Percentiles rank a stretch among this genome's conserved stretches.
Evolutionary conservation across 1,140 invertebrate genomes (phyloP).

Genomic region (Doryteuthis pealeii): DNA sequence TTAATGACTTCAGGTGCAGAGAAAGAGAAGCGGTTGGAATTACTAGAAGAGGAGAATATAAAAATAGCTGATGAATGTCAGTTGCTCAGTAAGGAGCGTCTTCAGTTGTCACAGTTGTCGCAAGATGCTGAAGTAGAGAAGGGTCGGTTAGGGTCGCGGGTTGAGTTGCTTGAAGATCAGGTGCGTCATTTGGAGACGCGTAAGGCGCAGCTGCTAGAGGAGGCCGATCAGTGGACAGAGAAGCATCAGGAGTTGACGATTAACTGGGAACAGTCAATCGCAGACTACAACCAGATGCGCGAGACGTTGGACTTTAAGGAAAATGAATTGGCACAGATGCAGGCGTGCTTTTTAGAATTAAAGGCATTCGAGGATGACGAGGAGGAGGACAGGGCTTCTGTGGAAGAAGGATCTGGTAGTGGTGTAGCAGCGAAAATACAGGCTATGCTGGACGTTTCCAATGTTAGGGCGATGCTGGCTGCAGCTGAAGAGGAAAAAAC

Average conservation of each 20-base stretch:
- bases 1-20: not conserved
- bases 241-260: slow-evolving; percentile 49
- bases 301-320: slow-evolving; percentile 52
- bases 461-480: slow-evolving; percentile 42
- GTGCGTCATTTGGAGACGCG: slow-evolving; percentile 45
- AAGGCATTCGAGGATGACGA: slow-evolving; percentile 47
- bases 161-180: slow-evolving; percentile 38
- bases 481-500: slow-evolving; percentile 56
- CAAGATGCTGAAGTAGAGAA: slow-evolving; percentile 29
- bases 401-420: slow-evolving; percentile 7
- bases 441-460: slow-evolving; percentile 54
- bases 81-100: not conserved
- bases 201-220: slow-evolving; percentile 48
- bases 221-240: slow-evolving; percentile 52
- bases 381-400: slow-evolving; percentile 27
- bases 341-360: slow-evolving; percentile 52
- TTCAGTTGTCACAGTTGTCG: slow-evolving; percentile 32
- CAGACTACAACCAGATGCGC: slow-evolving; percentile 44
- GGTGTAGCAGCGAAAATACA: slow-evolving; percentile 43
- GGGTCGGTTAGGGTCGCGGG: slow-evolving; percentile 22
- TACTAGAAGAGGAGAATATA: not conserved
- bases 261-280: slow-evolving; percentile 31
- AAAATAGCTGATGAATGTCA: not conserved
- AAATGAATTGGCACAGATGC: slow-evolving; percentile 43
- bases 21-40: not conserved